Percentiles rank a stretch among this genome's conserved stretches.
phyloP scores from a whole-genome alignment of 2,888 invertebrate genomes.

The Notodonta ziczac region DNA sequence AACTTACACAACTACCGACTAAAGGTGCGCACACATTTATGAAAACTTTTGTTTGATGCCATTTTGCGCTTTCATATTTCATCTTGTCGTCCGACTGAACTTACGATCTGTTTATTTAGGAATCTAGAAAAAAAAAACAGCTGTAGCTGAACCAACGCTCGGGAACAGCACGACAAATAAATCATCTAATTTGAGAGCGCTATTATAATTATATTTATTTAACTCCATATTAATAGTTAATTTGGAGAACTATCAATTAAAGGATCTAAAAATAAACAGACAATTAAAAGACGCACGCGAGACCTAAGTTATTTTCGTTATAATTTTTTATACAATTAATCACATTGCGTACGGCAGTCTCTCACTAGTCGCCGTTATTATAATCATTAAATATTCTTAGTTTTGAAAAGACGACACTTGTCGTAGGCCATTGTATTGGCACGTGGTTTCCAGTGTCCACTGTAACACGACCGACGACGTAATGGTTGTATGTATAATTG shows the following conservation, averaged over 20 bases:
- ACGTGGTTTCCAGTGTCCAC: constrained; percentile 16
- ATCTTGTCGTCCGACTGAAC: not conserved
- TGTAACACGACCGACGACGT: constrained; percentile 10
- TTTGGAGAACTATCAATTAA: constrained; percentile 32
- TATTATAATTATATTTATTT: no score
- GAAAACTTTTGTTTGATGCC: constrained; percentile 4
- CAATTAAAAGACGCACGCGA: constrained; percentile 35
- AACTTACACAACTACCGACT: constrained; percentile 40
- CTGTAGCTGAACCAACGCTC: no score
- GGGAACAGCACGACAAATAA: no score
- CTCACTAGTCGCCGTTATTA: constrained; percentile 22
- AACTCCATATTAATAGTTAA: constrained; percentile 15
- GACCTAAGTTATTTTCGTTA: constrained; percentile 46
- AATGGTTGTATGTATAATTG: not conserved
- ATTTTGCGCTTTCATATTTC: not conserved
- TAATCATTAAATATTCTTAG: constrained; percentile 10
- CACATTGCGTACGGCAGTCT: constrained; percentile 60
- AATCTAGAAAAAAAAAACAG: no score
- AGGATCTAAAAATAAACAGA: constrained; percentile 36
- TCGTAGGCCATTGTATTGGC: constrained; percentile 11
- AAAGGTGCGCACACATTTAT: constrained; percentile 37
- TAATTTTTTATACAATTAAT: constrained; percentile 50
- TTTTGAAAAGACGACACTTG: constrained; percentile 10
- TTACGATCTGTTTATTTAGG: no score
- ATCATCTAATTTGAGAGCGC: no score